These are phyloP conservation scores for Salvelinus fontinalis DNA, from an alignment of 2,113 vertebrate genomes.

Conservation along the genomic window DNA sequence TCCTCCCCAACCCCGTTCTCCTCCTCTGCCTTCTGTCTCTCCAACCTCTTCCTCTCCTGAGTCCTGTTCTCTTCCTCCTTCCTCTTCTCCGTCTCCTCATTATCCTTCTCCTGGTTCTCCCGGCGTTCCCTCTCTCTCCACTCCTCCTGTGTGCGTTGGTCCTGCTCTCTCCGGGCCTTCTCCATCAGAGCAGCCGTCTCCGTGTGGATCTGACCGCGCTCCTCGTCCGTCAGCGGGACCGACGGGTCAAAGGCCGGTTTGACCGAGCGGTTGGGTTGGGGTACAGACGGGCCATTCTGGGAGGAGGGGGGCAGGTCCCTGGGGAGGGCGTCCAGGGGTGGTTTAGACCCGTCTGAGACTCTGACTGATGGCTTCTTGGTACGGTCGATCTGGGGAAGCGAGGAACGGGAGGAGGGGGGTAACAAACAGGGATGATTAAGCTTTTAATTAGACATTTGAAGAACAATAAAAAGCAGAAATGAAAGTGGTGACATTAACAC, in stretches of 20 bases:
- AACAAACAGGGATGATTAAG: background rate
- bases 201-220: constrained; percentile 77
- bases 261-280: constrained; percentile 85
- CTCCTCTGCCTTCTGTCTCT: constrained; percentile 31
- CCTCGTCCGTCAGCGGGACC: constrained; percentile 76
- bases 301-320: constrained; percentile 60
- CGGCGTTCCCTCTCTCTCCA: constrained; percentile 62
- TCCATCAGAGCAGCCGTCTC: constrained; percentile 76
- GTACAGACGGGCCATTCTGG: constrained; percentile 75
- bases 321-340: constrained; percentile 63
- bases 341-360: constrained; percentile 62
- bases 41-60: constrained; percentile 17
- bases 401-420: background rate
- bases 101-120: constrained; percentile 62
- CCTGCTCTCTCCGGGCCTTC: constrained; percentile 80
- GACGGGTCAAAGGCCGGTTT: constrained; percentile 73
- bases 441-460: no score
- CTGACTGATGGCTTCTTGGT: constrained; percentile 85
- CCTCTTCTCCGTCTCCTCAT: constrained; percentile 46
- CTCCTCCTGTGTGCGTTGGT: constrained; percentile 72
- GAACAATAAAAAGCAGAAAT: no score
- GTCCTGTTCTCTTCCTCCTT: constrained; percentile 41
- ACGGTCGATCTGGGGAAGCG: constrained; percentile 84
- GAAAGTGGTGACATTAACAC: no score
- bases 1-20: constrained; percentile 54